Evolutionary conservation across 2,113 vertebrate genomes (phyloP).

Genomic region (Embiotoca jacksoni): DNA sequence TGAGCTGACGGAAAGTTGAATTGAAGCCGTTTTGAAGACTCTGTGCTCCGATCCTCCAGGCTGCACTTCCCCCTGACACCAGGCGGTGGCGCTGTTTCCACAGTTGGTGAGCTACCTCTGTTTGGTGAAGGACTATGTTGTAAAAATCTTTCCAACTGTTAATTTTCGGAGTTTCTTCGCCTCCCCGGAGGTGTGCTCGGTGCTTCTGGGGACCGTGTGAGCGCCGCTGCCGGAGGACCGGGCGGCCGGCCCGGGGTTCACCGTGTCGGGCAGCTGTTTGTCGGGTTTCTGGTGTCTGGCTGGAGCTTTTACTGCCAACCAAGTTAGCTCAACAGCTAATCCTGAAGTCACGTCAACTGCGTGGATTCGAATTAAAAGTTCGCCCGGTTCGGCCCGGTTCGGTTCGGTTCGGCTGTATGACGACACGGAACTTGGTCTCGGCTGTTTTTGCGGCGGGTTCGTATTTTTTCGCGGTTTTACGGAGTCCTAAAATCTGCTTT

Average conservation of each 20-base stretch:
- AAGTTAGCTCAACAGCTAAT: slow-evolving; percentile 76
- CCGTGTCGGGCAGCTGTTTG: slow-evolving; percentile 27
- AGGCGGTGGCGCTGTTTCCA: slow-evolving; percentile 70
- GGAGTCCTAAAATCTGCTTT: slow-evolving; percentile 27
- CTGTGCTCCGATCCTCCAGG: too few species aligned
- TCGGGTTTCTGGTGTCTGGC: slow-evolving; percentile 53
- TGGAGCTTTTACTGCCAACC: slow-evolving; percentile 58
- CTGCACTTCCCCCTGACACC: slow-evolving; percentile 53
- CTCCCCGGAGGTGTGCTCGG: background rate
- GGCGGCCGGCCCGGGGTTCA: background rate
- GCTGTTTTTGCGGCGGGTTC: slow-evolving; percentile 19
- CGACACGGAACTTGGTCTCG: background rate
- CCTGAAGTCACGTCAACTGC: slow-evolving; percentile 67
- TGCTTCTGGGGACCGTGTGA: background rate
- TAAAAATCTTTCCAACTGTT: slow-evolving; percentile 75
- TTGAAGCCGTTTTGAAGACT: too few species aligned
- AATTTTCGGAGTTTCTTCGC: background rate
- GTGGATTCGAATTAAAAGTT: slow-evolving; percentile 51
- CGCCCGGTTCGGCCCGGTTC: background rate
- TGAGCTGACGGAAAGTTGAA: too few species aligned
- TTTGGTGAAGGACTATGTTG: slow-evolving; percentile 80
- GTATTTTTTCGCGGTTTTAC: slow-evolving; percentile 32
- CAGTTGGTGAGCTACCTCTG: slow-evolving; percentile 59
- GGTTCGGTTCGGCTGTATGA: background rate
- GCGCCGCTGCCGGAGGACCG: slow-evolving; percentile 11